phyloP scores from a whole-genome alignment of 2,797 vertebrate species.

The Sorex maritimensis region DNA sequence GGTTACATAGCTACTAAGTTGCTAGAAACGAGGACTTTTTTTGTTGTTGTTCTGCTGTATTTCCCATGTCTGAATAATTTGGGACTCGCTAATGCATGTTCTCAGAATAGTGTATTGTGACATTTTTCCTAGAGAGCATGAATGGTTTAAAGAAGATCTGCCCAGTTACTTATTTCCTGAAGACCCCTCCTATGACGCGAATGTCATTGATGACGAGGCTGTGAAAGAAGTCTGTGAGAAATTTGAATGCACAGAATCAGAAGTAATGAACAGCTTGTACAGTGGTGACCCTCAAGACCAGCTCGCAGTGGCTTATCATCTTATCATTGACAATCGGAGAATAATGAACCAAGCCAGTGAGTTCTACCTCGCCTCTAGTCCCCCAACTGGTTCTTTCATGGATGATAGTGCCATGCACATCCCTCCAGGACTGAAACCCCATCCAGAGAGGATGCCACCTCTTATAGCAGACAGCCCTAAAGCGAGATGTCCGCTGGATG shows the following conservation, averaged over 20 bases:
- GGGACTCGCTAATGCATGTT: slow-evolving; percentile 57
- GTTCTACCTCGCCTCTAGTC: slow-evolving; percentile 99
- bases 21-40: background rate
- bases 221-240: slow-evolving; percentile 98
- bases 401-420: slow-evolving; percentile 96
- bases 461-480: slow-evolving; percentile 98
- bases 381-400: slow-evolving; percentile 97
- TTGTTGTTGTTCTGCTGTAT: slow-evolving; percentile 29
- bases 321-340: slow-evolving; percentile 98
- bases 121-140: slow-evolving; percentile 93
- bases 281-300: slow-evolving; percentile 99
- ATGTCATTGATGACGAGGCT: slow-evolving; percentile 97
- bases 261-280: slow-evolving; percentile 97
- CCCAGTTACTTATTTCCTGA: slow-evolving; percentile 98
- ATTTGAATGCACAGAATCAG: slow-evolving; percentile 97
- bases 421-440: slow-evolving; percentile 96
- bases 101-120: slow-evolving; percentile 71
- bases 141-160: slow-evolving; percentile 99
- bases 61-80: slow-evolving; percentile 53
- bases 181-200: slow-evolving; percentile 97
- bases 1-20: background rate
- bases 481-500: slow-evolving; percentile 96
- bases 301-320: slow-evolving; percentile 97
- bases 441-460: slow-evolving; percentile 98
- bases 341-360: slow-evolving; percentile 99